Evolutionary conservation across 2,113 vertebrate species (phyloP).

Genomic region (Bubo bubo): DNA sequence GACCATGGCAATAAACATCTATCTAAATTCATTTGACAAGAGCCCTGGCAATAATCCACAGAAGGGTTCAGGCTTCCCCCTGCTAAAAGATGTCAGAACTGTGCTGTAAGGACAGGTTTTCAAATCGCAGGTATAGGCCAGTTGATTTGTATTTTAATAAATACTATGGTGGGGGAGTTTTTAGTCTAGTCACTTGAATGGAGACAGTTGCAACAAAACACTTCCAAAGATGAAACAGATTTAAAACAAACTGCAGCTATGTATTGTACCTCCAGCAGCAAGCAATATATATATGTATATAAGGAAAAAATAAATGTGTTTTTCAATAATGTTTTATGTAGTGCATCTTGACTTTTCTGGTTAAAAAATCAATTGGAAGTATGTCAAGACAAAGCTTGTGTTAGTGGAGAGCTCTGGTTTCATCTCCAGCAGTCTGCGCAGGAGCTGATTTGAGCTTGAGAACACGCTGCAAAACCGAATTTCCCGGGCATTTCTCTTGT

Average conservation of each 20-base stretch:
- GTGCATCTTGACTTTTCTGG: too few species aligned
- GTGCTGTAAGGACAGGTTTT: background rate
- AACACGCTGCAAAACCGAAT: fast-evolving
- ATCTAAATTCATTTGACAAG: fast-evolving
- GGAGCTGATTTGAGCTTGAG: background rate
- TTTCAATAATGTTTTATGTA: background rate
- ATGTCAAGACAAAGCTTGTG: fast-evolving
- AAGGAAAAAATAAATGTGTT: background rate
- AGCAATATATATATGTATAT: fast-evolving
- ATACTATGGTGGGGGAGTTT: fast-evolving
- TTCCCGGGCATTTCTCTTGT: background rate
- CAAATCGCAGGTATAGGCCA: background rate
- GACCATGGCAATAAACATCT: fast-evolving
- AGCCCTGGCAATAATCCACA: background rate
- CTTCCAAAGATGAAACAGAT: background rate
- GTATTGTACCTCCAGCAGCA: background rate
- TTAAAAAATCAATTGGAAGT: fast-evolving
- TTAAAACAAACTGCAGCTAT: background rate
- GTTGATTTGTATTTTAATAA: fast-evolving
- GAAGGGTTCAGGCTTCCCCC: background rate
- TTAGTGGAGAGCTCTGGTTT: fast-evolving
- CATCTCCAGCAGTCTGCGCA: too few species aligned
- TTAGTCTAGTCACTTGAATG: background rate
- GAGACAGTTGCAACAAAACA: background rate
- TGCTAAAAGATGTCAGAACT: fast-evolving